Conservation (phyloP, 2,797 vertebrate species). For the Lemur catta region DNA sequence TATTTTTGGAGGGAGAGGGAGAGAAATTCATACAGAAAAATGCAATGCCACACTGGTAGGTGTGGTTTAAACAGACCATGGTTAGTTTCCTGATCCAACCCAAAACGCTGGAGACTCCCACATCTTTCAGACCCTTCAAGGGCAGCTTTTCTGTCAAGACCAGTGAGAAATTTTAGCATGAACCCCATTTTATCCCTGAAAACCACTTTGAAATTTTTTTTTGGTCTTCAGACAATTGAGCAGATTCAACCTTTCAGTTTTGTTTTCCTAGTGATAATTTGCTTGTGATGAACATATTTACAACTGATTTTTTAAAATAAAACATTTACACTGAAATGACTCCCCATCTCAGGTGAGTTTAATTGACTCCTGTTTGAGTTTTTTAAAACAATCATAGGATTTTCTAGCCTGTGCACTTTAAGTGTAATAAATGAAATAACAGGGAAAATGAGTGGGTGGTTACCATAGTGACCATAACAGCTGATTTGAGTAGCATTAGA, state of each 20-base stretch:
- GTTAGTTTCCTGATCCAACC: not conserved
- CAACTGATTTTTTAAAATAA: conserved; percentile 6
- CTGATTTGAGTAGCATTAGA: conserved; percentile 75
- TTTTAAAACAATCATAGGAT: not conserved
- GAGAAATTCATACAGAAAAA: not conserved
- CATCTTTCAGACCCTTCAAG: not conserved
- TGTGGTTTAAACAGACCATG: not conserved
- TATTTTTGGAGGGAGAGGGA: not conserved
- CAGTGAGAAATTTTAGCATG: not conserved
- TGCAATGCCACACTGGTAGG: not conserved
- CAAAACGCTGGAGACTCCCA: not conserved
- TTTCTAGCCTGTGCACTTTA: conserved; percentile 59
- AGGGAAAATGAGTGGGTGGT: conserved; percentile 78
- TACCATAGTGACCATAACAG: conserved; percentile 83
- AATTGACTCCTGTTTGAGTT: conserved; percentile 8
- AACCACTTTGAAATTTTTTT: not conserved
- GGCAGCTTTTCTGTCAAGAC: not conserved
- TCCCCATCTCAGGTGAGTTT: not conserved
- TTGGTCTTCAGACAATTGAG: not conserved
- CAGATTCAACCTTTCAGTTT: not conserved
- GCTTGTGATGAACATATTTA: conserved; percentile 1
- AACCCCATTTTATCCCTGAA: not conserved
- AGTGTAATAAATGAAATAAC: conserved; percentile 77
- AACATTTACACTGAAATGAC: conserved; percentile 44
- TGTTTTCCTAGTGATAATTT: conserved; percentile 34